phyloP scores from a whole-genome alignment of 2,888 invertebrate genomes.

The Oeneis ivallda region DNA sequence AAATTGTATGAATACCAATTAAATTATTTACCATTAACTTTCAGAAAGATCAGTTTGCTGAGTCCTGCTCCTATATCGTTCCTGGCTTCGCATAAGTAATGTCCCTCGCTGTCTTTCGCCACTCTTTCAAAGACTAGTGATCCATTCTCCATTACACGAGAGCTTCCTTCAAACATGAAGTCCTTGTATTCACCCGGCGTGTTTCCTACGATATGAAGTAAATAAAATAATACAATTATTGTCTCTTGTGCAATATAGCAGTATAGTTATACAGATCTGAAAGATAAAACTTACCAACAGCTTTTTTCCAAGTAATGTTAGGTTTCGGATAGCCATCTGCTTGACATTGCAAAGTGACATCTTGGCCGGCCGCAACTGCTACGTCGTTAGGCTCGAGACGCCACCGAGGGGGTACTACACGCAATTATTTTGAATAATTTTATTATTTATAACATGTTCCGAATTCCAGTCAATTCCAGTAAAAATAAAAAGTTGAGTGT shows the following conservation, averaged over 20 bases:
- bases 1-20: neutral
- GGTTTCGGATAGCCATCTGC: constrained; percentile 96
- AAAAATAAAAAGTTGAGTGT: no score
- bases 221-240: no score
- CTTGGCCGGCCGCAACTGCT: constrained; percentile 91
- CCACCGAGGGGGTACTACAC: constrained; percentile 94
- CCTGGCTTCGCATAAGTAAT: constrained; percentile 95
- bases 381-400: constrained; percentile 91
- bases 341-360: constrained; percentile 92
- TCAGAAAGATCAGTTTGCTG: constrained; percentile 94
- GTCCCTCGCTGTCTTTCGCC: constrained; percentile 93
- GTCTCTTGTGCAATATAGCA: no score
- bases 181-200: constrained; percentile 90
- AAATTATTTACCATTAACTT: constrained; percentile 91
- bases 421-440: neutral
- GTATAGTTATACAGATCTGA: neutral
- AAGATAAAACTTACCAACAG: constrained; percentile 84
- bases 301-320: constrained; percentile 93
- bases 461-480: neutral
- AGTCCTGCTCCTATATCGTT: constrained; percentile 95
- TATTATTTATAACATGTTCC: neutral
- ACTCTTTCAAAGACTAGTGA: constrained; percentile 91
- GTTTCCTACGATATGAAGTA: constrained; percentile 67
- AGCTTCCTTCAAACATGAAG: constrained; percentile 89
- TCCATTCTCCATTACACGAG: constrained; percentile 90